Evolutionary conservation across 2,113 vertebrate genomes (phyloP), one percentile per base, ranked within the genome.

Genomic region (Lepus timidus): DNA sequence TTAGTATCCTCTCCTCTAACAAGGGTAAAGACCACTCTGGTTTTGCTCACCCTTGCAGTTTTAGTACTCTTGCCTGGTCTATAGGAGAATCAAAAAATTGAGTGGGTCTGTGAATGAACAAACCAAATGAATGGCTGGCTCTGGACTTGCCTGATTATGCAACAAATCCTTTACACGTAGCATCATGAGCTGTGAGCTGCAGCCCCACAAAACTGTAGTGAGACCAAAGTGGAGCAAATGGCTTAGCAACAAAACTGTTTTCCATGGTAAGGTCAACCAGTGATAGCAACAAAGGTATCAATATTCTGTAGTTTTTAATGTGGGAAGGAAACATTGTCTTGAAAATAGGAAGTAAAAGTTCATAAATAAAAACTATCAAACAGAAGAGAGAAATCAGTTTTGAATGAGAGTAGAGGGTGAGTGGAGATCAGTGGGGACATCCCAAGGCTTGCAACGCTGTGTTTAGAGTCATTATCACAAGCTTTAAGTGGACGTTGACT

Each of bases 291-390:
- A 78, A 89, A 9, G 9, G 14, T 81, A 44, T 44, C 6, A 44
- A 71, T n/a, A 74, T 79, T 68, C 49, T 61, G 62, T 78, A 44
- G 44, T 44, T 91, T 85, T 78, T 78, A 64, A 73, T 88, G 27
- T 19, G 58, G 29, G 23, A 64, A 65, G 17, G n/a, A 68, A 79
- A 68, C 19, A 31, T 4, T 62, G 25, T 91, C 67, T 90, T 94
- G n/a, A 64, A 94, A 92, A 64, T 82, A 71, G 44, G n/a, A 93
- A 89, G 33, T 76, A 39, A 73, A 94, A 78, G 44, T 83, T 86
- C 65, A 65, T 27, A 78, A 87, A 71, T n/a, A 17, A 29, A 83
- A 80, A 65, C 9, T 86, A 17, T 68, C 65, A 90, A 62, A 92
- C 4, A 74, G 84, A 88, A 94, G 20, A 80, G 67, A 80, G 51